Base-by-base conservation (phyloP, 1,140 invertebrate species). In the Hirudo medicinalis region DNA sequence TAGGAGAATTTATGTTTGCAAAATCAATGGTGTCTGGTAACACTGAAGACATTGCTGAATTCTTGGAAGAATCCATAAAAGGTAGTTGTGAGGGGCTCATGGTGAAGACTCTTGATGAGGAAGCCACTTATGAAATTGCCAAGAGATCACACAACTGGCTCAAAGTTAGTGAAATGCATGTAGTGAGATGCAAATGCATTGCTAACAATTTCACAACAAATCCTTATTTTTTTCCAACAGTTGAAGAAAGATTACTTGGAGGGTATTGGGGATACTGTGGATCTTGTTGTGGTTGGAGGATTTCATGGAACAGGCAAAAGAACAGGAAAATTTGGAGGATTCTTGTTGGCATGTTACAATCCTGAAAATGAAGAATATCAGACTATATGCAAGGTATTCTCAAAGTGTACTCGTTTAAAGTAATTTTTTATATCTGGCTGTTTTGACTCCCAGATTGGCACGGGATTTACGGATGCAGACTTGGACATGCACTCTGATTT, bases 21-120 rank as follows among this genome's bases (percentile, higher is more conserved):
- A 90, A 86, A 22, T 87, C 85, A 71, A 83, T 90, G 72, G 79
- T 81, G 32, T 91, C 92, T 1, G 88, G 85, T 49, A 89, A 87
- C 68, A 89, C 90, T 76, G 96, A 99, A 79, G 91, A 95, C 79
- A 91, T 99, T 67, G 89, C 93, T 82, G 88, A 89, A 77, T 95
- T 97, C 81, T 83, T 99, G 25, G 94, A 98, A 36, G 92, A 95
- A 79, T 91, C 94, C n/a, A 88, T 98, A 22, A 91, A 91, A 86
- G 90, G 90, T 49, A 95, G 95, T 79, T 99, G 96, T 82, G 97
- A 99, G 85, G 96, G 97, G 17, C 83, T 99, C 13, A 99, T 99
- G 96, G 91, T 99, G 0, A 99, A 99, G 84, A 94, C 94, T 0
- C 82, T 99, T 53, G 88, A 92, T 76, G 87, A 89, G 72, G 89